Evolutionary conservation across 1,140 invertebrate genomes (phyloP).

Genomic region (Danaus plexippus): DNA sequence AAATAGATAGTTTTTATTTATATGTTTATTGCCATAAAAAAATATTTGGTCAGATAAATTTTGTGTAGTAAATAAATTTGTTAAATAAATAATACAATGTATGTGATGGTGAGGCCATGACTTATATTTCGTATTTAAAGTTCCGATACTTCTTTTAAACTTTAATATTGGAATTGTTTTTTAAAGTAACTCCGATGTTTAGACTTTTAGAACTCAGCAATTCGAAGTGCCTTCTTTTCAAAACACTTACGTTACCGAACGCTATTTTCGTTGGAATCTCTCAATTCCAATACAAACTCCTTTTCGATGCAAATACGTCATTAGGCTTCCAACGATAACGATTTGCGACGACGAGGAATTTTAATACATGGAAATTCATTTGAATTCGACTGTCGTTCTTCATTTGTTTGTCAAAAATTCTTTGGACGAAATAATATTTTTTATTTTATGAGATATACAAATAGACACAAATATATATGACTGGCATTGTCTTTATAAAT

Average conservation of each 20-base stretch:
- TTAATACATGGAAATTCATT: conserved; percentile 49
- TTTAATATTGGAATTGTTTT: too few species aligned
- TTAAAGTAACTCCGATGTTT: too few species aligned
- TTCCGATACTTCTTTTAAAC: background rate
- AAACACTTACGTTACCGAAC: conserved; percentile 13
- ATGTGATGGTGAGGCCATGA: background rate
- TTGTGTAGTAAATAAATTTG: background rate
- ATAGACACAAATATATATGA: too few species aligned
- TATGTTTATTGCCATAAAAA: background rate
- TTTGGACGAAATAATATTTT: too few species aligned
- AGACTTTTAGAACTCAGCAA: conserved; percentile 5
- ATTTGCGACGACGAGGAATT: conserved; percentile 41
- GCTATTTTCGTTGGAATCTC: conserved; percentile 22
- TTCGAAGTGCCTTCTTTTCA: conserved; percentile 7
- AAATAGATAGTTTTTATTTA: conserved; percentile 3
- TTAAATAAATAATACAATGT: conserved; percentile 1
- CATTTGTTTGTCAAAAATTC: conserved; percentile 6
- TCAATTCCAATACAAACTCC: conserved; percentile 30
- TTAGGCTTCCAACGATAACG: conserved; percentile 41
- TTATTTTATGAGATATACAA: too few species aligned
- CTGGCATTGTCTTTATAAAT: too few species aligned
- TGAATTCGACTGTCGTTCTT: conserved; percentile 14
- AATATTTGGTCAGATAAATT: background rate
- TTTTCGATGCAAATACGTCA: conserved; percentile 52
- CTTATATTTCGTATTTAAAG: conserved; percentile 5